Base-by-base conservation (phyloP, 2,888 invertebrate species). In the Empis livida region DNA sequence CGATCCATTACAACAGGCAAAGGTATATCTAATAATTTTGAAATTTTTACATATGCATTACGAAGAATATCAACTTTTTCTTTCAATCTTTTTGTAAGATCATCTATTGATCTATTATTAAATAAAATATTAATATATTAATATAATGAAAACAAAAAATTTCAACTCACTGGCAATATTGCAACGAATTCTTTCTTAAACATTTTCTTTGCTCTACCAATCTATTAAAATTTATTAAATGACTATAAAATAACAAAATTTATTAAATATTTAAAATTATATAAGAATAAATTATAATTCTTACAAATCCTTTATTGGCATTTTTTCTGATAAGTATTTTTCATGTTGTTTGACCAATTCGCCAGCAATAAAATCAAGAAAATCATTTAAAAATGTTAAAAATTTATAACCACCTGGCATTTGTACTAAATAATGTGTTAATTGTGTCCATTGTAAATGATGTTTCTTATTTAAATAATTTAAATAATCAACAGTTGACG, bases 401-500 rank as follows among this genome's bases (percentile, higher is more conserved):
- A 69, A 69, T 48, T 65, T 65, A 56, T 62, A 62, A 1, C 69
- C 69, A 1, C 67, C 65, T 0, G 69, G 69, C 65, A 66, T 67
- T 0, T 67, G 64, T 14, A 69, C 67, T 39, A 67, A 50, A 48
- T 65, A 67, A 1, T 61, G 64, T 49, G 64, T 67, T 0, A 69
- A 59, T 42, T 64, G 60, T 4, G 49, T 54, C 63, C 66, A 65
- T 20, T 64, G 55, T 3, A 68, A 53, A 23, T 64, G 58, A 51
- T 68, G 59, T 42, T 67, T 68, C 10, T 64, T 61, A 49, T 66
- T 68, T 11, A 69, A 49, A 46, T 63, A 51, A 46, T 60, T 65
- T 0, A 69, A 51, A 49, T 68, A 67, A 31, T 67, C 64, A 5
- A 69, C 59, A 1, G 68, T 65, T 32, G 59, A 56, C 3, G 64